A percentile compares a stretch with the other conserved stretches of the same genome.
phyloP scores from a whole-genome alignment of 2,888 invertebrate species.

The Lithosia quadra region DNA sequence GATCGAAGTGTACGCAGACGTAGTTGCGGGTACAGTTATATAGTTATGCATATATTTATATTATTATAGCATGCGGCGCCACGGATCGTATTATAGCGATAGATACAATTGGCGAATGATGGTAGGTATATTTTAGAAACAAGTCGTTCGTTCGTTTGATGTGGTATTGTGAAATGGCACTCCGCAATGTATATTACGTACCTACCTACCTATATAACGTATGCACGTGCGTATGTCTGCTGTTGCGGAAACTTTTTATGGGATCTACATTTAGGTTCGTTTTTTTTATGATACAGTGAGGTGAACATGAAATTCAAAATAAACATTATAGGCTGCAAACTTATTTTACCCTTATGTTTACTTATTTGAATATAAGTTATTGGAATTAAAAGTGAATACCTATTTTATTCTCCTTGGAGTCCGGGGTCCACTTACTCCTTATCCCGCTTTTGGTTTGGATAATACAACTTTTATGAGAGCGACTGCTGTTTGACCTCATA shows the following conservation, averaged over 20 bases:
- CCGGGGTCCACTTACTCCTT: too few species aligned
- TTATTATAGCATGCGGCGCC: not conserved
- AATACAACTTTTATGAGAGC: too few species aligned
- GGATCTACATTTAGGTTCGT: constrained; percentile 6
- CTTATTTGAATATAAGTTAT: too few species aligned
- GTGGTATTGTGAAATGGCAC: constrained; percentile 31
- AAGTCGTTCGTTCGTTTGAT: constrained; percentile 39
- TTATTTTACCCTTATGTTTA: not conserved
- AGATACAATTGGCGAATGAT: constrained; percentile 19
- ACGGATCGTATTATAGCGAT: constrained; percentile 1
- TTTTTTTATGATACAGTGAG: not conserved
- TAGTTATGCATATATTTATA: too few species aligned
- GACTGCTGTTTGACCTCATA: too few species aligned
- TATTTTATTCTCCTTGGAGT: too few species aligned
- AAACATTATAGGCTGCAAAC: not conserved
- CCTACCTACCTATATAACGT: too few species aligned
- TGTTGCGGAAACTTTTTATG: constrained; percentile 13
- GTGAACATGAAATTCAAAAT: not conserved
- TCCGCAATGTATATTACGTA: constrained; percentile 6
- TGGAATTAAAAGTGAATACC: too few species aligned
- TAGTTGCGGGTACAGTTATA: not conserved
- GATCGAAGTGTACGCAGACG: not conserved
- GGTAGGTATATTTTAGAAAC: constrained; percentile 40
- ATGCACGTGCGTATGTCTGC: not conserved
- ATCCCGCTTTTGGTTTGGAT: too few species aligned